Base-by-base conservation (phyloP, 2,113 vertebrate genomes). In the Tychaedon coryphoeus region DNA sequence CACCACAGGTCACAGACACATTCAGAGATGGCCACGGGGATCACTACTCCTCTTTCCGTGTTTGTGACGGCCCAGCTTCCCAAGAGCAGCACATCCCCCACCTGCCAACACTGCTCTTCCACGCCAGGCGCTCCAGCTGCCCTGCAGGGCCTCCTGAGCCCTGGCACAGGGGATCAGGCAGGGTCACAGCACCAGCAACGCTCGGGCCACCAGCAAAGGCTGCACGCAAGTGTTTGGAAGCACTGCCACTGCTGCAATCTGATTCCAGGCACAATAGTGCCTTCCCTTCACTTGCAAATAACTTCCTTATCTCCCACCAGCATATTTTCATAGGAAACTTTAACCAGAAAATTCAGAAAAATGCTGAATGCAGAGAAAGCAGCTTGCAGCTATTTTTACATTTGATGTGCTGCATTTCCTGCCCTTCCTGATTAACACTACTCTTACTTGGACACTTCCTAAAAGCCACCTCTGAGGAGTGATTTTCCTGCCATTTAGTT, bases 261-360 rank as follows among this genome's bases (percentile, higher is more conserved):
- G 92, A 96, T 94, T 36, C 26, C 77, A 80, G 90, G 26, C 38
- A 90, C 19, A 95, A 92, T 6, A 90, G 42, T 2, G 14, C 71
- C 54, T 83, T 66, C 81, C 24, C 3, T 88, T 82, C 51, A 10
- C 74, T 94, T 90, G 89, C 91, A 95, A 96, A 95, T 93, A 80
- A 72, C 87, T 82, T 54, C 4, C 94, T 96, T 97, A 96, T 97
- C 96, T 96, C 54, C 62, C 5, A 1, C 71, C 5, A 65, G 43
- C 95, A 96, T 95, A 96, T 96, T 93, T 95, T 73, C 84, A 58
- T 17, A 54, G 19, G 74, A n/a, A 96, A 94, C 87, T 91, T 94
- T 90, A 94, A 95, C 87, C 95, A 94, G 80, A 92, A 91, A 76
- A 91, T 38, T 92, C 74, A 86, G 62, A 82, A 84, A 95, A 84